Base-by-base conservation (phyloP, 1,140 invertebrate species). In the Neodiprion fabricii region DNA sequence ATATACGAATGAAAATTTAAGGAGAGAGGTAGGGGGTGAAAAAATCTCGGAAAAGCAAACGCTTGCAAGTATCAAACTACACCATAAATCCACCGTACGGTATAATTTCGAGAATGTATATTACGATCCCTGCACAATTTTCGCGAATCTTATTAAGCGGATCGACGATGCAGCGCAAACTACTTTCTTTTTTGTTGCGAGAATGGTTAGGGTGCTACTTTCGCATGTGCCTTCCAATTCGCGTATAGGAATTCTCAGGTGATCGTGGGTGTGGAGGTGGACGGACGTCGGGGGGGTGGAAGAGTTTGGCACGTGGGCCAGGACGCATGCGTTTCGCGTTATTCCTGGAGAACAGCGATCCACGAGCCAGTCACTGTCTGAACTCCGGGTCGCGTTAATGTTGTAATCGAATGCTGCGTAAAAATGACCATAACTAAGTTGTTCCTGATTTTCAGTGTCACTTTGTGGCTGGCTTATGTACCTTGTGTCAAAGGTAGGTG, bases 311-410 rank as follows among this genome's bases (percentile, higher is more conserved):
- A 85, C 83, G 83, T 85, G 83, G 83, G 74, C 66, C 75, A 48
- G 17, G 75, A 75, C 75, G 83, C 76, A 78, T 76, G 81, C 83
- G 82, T 84, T 84, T 82, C 82, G 3, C 28, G 28, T 40, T 40
- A 40, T 40, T 85, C 84, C 80, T 83, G 82, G 80, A 82, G 83
- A 80, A 82, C 73, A 78, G 73, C 72, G 23, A 70, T 49, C 73
- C 74, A 78, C 78, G 77, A 77, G 82, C 77, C 84, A 86, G 85
- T 86, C 83, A 82, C 82, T 78, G 83, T 79, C 79, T 82, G 79
- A 77, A 84, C 82, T 81, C 78, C 80, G 83, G 76, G 76, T 79
- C 81, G 80, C 77, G 79, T 82, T 69, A 72, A 73, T 74, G 76
- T 66, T 67, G 28, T 67, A 23, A 47, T 72, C n/a, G 23, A 47